Conservation (phyloP, 2,888 invertebrate species). For the Cactoblastis cactorum region DNA sequence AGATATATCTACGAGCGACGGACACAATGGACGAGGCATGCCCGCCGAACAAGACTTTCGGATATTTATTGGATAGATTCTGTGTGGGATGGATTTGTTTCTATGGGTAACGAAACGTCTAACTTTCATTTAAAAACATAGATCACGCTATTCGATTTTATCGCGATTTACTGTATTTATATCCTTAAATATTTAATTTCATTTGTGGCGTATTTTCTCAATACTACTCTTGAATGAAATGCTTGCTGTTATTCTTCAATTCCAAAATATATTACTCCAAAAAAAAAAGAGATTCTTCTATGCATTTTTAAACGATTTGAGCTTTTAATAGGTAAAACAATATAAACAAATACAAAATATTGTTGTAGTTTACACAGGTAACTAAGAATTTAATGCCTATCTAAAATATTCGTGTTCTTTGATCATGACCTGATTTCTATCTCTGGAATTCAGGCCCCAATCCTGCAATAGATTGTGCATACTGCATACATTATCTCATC, state of each 20-base stretch:
- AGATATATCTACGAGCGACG: conserved; percentile 71
- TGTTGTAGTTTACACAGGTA: too few species aligned
- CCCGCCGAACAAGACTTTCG: conserved; percentile 75
- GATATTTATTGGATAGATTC: conserved; percentile 77
- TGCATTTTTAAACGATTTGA: too few species aligned
- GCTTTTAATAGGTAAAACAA: too few species aligned
- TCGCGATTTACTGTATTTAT: not conserved
- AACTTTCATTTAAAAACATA: conserved; percentile 31
- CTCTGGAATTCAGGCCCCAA: not conserved
- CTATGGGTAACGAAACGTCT: conserved; percentile 42
- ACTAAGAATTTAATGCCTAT: not conserved
- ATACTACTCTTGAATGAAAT: too few species aligned
- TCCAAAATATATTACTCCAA: too few species aligned
- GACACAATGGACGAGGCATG: conserved; percentile 73
- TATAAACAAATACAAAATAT: too few species aligned
- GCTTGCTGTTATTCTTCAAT: too few species aligned
- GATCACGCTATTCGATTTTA: conserved; percentile 2
- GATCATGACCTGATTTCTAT: conserved; percentile 1
- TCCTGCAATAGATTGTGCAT: conserved; percentile 17
- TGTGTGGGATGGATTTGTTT: conserved; percentile 73
- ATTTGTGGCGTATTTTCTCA: too few species aligned
- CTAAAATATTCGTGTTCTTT: conserved; percentile 1
- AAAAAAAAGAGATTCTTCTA: too few species aligned
- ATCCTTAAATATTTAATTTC: not conserved
- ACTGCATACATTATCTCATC: conserved; percentile 40